Base-by-base conservation (phyloP, 92 coral and sea anemone species). In the Heteractis magnifica region DNA sequence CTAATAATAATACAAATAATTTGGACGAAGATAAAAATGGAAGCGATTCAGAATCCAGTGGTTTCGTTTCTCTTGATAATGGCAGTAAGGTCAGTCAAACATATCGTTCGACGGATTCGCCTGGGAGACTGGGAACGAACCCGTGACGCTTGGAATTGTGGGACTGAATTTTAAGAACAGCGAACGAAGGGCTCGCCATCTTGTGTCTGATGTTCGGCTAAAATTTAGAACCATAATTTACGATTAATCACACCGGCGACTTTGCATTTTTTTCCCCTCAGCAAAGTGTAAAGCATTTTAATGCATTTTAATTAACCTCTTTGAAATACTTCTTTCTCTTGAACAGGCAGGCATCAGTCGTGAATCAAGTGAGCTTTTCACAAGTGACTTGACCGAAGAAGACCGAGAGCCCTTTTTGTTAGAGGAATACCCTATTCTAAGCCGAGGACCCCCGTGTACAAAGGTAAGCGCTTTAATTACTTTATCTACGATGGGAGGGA, bases 361-460 rank as follows among this genome's bases (percentile, higher is more conserved):
- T 10, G 73, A 68, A 68, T 21, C 73, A 68, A 68, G 79, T 6
- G 79, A 55, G 3, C 9, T 50, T 6, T 50, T 59, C 72, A 79
- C 72, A 49, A 10, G 83, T 55, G 20, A 68, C 49, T 21, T 41
- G 18, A 87, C 97, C 2, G 88, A 91, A 0, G 91, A 89, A 21
- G 94, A 92, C 72, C 78, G 79, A 58, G 92, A 93, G 21, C 84
- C 93, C 0, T 93, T 91, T 75, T 82, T 80, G 0, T 78, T 87
- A 16, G 97, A 90, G 59, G 92, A 90, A 5, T 85, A 90, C 16
- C 93, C 94, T 1, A 23, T 93, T 15, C 91, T 92, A 4, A 85
- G 56, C 26, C 90, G 86, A 15, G 84, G 79, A 73, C 94, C 97
- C 4, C 81, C 84, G 8, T 56, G 90, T 53, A 89, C 92, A n/a